Evolutionary conservation across 2,113 vertebrate genomes (phyloP).

Genomic region (Taurulus bubalis): DNA sequence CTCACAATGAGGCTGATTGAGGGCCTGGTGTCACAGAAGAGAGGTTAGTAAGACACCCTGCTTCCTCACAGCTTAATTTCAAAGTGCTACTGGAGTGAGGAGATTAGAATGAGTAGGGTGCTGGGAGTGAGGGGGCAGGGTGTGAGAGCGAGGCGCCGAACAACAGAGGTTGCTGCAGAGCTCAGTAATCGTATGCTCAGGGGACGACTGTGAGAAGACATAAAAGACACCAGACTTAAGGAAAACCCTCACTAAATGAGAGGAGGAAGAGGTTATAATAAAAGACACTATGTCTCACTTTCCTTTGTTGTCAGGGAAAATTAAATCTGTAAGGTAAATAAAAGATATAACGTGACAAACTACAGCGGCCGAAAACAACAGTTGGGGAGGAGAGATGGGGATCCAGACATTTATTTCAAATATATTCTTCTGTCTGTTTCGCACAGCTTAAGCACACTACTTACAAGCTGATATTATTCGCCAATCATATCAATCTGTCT

Average conservation of each 20-base stretch:
- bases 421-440: constrained; percentile 62
- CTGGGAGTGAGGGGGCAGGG: constrained; percentile 47
- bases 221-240: constrained; percentile 71
- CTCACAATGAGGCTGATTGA: constrained; percentile 69
- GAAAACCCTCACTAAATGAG: constrained; percentile 62
- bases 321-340: constrained; percentile 41
- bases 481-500: constrained; percentile 81
- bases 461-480: constrained; percentile 79
- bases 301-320: constrained; percentile 40
- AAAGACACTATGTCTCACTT: constrained; percentile 17
- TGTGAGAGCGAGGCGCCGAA: constrained; percentile 49
- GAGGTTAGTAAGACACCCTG: constrained; percentile 68
- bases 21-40: constrained; percentile 59
- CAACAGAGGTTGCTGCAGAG: constrained; percentile 70
- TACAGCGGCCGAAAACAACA: constrained; percentile 34
- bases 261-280: constrained; percentile 27
- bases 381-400: neutral
- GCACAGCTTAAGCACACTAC: constrained; percentile 74
- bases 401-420: constrained; percentile 67
- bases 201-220: constrained; percentile 66
- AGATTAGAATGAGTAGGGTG: constrained; percentile 74
- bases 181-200: constrained; percentile 69
- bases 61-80: constrained; percentile 77
- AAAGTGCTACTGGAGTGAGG: constrained; percentile 73
- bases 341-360: constrained; percentile 35